Evolutionary conservation across 35 echinoderm and acorn worm species (phyloP).

Genomic region (Acanthaster planci): DNA sequence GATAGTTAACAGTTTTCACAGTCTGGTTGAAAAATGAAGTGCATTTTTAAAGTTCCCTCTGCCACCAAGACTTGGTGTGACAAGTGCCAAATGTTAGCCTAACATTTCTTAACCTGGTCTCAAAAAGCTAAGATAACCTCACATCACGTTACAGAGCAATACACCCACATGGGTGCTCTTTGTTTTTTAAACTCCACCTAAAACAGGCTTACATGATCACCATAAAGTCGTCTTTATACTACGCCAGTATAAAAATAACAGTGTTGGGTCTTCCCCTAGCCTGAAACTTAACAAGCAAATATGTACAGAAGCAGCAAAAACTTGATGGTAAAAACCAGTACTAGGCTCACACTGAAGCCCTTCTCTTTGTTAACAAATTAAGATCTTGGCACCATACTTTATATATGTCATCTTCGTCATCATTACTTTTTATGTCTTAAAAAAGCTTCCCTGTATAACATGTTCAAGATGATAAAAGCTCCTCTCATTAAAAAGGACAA

Average conservation of each 20-base stretch:
- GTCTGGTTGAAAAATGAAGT: no score
- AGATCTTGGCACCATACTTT: constrained; percentile 25
- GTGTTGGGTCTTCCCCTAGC: background rate
- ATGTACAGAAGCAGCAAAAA: constrained; percentile 32
- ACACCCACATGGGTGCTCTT: no score
- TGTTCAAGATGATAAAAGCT: background rate
- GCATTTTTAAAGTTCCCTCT: no score
- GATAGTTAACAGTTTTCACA: no score
- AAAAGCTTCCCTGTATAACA: background rate
- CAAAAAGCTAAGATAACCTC: no score
- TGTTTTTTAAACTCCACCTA: no score
- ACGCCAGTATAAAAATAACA: constrained; percentile 43
- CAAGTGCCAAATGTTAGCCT: no score
- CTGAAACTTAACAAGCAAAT: constrained; percentile 27
- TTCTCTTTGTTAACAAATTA: background rate
- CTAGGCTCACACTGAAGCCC: background rate
- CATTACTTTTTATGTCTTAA: background rate
- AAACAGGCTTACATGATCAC: no score
- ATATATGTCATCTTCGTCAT: background rate
- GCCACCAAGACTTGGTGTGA: no score
- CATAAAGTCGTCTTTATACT: background rate
- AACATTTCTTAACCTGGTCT: no score
- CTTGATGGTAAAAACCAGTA: constrained; percentile 9
- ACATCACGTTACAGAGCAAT: no score
- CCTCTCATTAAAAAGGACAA: background rate